A percentile compares a stretch with the other conserved stretches of the same genome.
Evolutionary conservation across 1,140 invertebrate genomes (phyloP).

Genomic region (Lucilia cuprina): DNA sequence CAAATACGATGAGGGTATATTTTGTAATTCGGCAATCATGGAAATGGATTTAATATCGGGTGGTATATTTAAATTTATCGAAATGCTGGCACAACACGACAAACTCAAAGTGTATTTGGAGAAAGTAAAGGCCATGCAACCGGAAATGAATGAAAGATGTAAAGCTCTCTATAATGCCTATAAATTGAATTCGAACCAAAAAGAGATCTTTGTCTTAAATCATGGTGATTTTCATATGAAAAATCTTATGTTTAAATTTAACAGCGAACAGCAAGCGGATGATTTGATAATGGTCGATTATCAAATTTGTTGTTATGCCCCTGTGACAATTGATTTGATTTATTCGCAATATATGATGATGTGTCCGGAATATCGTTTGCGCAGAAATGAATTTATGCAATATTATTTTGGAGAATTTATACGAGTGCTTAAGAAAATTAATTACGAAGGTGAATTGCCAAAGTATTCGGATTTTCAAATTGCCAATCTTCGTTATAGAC

Average conservation of each 20-base stretch:
- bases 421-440: background rate
- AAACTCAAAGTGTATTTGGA: background rate
- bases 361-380: constrained; percentile 18
- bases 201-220: constrained; percentile 18
- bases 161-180: background rate
- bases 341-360: constrained; percentile 31
- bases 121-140: background rate
- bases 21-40: background rate
- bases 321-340: constrained; percentile 16
- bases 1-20: background rate
- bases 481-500: background rate
- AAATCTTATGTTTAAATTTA: constrained; percentile 29
- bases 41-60: background rate
- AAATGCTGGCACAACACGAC: background rate
- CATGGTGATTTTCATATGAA: constrained; percentile 39
- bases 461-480: background rate
- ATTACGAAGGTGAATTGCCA: constrained; percentile 4
- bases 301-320: constrained; percentile 28
- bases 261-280: background rate
- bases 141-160: background rate
- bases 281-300: constrained; percentile 13
- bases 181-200: background rate
- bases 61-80: background rate
- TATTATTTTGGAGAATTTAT: constrained; percentile 32
- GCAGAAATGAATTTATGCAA: constrained; percentile 17